A percentile compares a stretch with the other conserved stretches of the same genome.
Conservation (phyloP, 2,888 invertebrate genomes). For the Bibio marci region DNA sequence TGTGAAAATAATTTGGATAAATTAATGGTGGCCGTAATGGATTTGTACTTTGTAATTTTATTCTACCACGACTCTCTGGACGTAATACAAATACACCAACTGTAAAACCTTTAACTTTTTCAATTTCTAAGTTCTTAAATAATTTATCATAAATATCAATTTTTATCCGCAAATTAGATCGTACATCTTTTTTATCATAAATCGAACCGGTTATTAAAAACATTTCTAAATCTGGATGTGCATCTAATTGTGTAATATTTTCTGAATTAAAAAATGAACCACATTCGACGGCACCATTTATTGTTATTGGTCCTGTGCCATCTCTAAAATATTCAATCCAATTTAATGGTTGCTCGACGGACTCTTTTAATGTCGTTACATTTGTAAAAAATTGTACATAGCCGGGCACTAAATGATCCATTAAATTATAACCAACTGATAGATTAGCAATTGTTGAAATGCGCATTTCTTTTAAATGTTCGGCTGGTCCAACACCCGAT, state of each 20-base stretch:
- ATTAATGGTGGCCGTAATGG: constrained; percentile 56
- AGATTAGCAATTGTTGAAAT: constrained; percentile 38
- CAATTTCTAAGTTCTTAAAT: constrained; percentile 24
- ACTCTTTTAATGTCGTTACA: not conserved
- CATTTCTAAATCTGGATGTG: constrained; percentile 52
- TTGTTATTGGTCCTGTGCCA: constrained; percentile 21
- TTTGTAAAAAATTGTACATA: constrained; percentile 30
- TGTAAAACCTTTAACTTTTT: constrained; percentile 30
- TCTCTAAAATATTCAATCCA: not conserved
- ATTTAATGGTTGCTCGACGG: not conserved
- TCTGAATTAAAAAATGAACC: constrained; percentile 44
- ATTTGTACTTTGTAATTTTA: constrained; percentile 49
- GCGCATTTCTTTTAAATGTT: constrained; percentile 35
- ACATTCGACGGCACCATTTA: constrained; percentile 42
- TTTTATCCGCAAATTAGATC: not conserved
- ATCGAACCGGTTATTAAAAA: constrained; percentile 40
- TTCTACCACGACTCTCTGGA: constrained; percentile 50
- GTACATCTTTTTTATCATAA: constrained; percentile 23
- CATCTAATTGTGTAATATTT: constrained; percentile 30
- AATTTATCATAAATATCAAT: constrained; percentile 30
- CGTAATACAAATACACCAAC: constrained; percentile 53
- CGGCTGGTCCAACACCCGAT: constrained; percentile 52
- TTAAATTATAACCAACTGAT: constrained; percentile 47
- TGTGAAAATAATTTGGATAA: constrained; percentile 53
- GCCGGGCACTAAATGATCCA: constrained; percentile 50